A percentile compares a stretch with the other conserved stretches of the same genome.
Evolutionary conservation across 2,888 invertebrate species (phyloP).

Genomic region (Tricholauxania praeusta): DNA sequence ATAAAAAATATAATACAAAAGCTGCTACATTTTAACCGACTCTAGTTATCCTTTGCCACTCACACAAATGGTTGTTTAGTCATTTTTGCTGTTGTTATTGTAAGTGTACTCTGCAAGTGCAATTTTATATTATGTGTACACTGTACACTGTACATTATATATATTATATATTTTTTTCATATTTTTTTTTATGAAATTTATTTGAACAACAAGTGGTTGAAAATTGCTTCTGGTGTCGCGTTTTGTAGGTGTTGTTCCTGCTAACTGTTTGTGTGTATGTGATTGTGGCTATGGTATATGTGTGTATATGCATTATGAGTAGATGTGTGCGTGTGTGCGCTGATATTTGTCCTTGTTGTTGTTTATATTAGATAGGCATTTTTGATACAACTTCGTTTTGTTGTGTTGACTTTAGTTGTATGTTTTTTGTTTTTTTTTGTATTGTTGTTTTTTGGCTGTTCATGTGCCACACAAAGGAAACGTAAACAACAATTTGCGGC

Average conservation of each 20-base stretch:
- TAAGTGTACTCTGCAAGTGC: too few relatives aligned
- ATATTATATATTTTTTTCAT: not conserved
- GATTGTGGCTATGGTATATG: not conserved
- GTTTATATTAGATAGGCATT: not conserved
- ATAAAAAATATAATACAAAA: too few relatives aligned
- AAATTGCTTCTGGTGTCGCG: not conserved
- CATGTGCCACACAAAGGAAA: too few relatives aligned
- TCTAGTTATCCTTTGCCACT: too few relatives aligned
- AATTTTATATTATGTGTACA: not conserved
- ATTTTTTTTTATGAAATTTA: not conserved
- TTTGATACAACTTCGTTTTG: not conserved
- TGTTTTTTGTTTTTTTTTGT: too few relatives aligned
- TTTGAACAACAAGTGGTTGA: conserved; percentile 5
- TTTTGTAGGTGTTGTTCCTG: not conserved
- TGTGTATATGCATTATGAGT: not conserved
- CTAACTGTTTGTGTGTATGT: not conserved
- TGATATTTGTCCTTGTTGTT: too few relatives aligned
- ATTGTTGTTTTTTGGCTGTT: too few relatives aligned
- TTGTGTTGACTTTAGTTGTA: not conserved
- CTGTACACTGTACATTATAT: too few relatives aligned
- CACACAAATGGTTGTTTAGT: too few relatives aligned
- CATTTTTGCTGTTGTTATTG: too few relatives aligned
- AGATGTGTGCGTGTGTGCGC: not conserved
- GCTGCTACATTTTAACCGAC: too few relatives aligned
- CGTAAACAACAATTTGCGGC: too few relatives aligned